Conservation (phyloP, 2,888 invertebrate genomes). For the Stictocephala bisonia region DNA sequence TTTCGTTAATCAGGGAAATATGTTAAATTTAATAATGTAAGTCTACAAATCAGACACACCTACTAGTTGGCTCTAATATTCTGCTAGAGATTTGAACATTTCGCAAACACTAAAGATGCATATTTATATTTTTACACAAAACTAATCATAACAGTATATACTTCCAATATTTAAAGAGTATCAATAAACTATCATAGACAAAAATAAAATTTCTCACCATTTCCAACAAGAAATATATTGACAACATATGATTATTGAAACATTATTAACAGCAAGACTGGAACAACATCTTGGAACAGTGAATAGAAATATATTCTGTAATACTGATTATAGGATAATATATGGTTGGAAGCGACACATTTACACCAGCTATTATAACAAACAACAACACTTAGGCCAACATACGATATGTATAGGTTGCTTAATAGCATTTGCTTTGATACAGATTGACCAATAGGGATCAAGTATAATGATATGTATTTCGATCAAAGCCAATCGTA, state of each 20-base stretch:
- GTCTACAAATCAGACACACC: too few species aligned
- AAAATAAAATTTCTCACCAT: background rate
- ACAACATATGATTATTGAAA: constrained; percentile 3
- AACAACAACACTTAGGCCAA: constrained; percentile 46
- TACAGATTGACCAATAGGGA: constrained; percentile 42
- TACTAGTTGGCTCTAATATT: too few species aligned
- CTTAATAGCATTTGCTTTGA: constrained; percentile 33
- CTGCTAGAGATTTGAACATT: too few species aligned
- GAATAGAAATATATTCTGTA: constrained; percentile 29
- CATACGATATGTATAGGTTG: constrained; percentile 44
- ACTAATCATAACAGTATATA: background rate
- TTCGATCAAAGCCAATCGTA: constrained; percentile 28
- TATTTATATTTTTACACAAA: too few species aligned
- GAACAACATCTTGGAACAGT: constrained; percentile 24
- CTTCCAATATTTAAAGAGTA: background rate
- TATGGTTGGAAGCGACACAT: constrained; percentile 33
- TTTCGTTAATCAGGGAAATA: too few species aligned
- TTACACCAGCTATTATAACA: constrained; percentile 28
- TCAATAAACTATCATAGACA: background rate
- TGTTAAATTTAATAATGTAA: too few species aligned
- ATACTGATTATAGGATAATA: constrained; percentile 42
- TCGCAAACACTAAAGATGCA: too few species aligned
- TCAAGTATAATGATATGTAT: constrained; percentile 36
- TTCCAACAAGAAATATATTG: constrained; percentile 1
- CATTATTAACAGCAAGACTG: constrained; percentile 10